A percentile compares a stretch with the other conserved stretches of the same genome.
phyloP scores from a whole-genome alignment of 2,113 vertebrate genomes.

The Catagonus wagneri region DNA sequence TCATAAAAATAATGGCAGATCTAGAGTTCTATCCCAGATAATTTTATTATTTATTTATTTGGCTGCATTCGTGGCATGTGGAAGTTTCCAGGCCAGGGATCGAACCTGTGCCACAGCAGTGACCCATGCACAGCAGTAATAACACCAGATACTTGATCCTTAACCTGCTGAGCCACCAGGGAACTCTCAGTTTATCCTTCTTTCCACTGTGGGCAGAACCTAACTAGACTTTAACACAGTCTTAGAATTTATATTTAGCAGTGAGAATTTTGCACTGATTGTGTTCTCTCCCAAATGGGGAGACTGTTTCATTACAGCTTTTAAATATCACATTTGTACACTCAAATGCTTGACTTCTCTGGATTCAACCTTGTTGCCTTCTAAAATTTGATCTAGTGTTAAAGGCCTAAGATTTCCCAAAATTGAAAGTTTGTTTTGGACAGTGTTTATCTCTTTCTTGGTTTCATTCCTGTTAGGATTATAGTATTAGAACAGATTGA shows the following conservation, averaged over 20 bases:
- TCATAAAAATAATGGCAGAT: slow-evolving; percentile 3
- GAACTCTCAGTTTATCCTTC: not conserved
- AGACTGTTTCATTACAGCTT: not conserved
- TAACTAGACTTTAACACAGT: not conserved
- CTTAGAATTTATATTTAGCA: slow-evolving; percentile 26
- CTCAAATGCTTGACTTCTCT: not conserved
- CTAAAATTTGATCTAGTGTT: not conserved
- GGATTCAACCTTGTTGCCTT: not conserved
- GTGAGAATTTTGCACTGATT: not conserved
- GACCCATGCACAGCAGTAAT: no score
- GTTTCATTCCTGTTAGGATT: not conserved
- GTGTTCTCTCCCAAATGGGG: not conserved
- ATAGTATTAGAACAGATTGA: not conserved
- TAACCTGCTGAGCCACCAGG: no score
- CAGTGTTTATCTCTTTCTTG: not conserved
- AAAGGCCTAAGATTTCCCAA: not conserved
- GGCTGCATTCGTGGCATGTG: no score
- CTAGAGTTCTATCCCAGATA: not conserved
- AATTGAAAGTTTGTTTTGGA: slow-evolving; percentile 10
- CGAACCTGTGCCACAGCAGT: no score
- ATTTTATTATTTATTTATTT: not conserved
- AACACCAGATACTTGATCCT: no score
- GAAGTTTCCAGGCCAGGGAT: no score
- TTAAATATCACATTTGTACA: not conserved
- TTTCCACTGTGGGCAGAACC: not conserved